These are phyloP conservation scores for Zoanthus gigantus DNA, from an alignment of 92 coral and sea anemone genomes.

Conservation along the genomic window DNA sequence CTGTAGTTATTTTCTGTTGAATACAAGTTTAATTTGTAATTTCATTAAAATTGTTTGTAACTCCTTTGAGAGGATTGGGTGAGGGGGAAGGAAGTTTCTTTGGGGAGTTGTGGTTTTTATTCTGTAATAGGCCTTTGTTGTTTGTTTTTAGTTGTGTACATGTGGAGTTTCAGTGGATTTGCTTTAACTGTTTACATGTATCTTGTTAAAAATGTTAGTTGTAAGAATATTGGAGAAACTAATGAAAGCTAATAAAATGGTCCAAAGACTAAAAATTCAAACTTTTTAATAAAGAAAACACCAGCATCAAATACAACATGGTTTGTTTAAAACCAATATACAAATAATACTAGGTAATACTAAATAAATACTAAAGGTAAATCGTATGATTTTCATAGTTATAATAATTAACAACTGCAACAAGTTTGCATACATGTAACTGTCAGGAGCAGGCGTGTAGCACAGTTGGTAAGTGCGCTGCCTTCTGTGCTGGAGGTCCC, in stretches of 20 bases:
- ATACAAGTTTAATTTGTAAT: conserved; percentile 44
- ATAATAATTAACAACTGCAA: conserved; percentile 42
- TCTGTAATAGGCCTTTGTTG: conserved; percentile 40
- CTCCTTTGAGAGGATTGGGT: conserved; percentile 49
- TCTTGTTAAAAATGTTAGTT: conserved; percentile 47
- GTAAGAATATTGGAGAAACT: conserved; percentile 45
- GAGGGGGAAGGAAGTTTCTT: conserved; percentile 45
- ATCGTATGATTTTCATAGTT: conserved; percentile 34
- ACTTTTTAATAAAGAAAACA: conserved; percentile 41
- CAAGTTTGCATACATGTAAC: conserved; percentile 42
- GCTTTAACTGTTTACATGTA: conserved; percentile 37
- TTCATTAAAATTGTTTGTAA: conserved; percentile 47
- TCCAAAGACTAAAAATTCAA: conserved; percentile 45
- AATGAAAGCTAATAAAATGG: conserved; percentile 46
- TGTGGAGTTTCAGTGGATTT: conserved; percentile 46
- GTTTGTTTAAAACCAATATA: conserved; percentile 46
- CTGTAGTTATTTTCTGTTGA: conserved; percentile 37
- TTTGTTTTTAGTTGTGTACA: conserved; percentile 43
- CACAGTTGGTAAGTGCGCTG: too few relatives aligned
- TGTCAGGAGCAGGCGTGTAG: too few relatives aligned
- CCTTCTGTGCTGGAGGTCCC: too few relatives aligned
- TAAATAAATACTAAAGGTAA: conserved; percentile 29
- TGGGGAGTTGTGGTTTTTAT: conserved; percentile 37
- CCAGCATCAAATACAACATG: conserved; percentile 39
- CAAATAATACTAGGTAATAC: conserved; percentile 39